Conservation (phyloP, 2,888 invertebrate species). For the Stenodema calcarata region DNA sequence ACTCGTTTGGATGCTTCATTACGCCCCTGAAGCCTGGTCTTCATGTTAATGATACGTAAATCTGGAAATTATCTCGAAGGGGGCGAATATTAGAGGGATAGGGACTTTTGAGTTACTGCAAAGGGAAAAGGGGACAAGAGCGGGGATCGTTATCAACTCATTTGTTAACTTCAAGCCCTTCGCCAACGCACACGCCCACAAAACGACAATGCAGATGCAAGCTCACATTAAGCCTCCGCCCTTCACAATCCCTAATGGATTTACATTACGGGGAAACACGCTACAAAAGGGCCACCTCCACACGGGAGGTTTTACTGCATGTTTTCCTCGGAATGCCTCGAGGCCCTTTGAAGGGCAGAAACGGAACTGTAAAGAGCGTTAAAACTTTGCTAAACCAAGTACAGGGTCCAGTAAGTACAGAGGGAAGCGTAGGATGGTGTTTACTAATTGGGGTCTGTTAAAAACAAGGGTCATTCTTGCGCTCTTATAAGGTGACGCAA, state of each 20-base stretch:
- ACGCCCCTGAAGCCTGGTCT: not conserved
- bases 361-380: not conserved
- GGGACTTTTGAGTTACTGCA: not conserved
- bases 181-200: not conserved
- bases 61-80: conserved; percentile 4
- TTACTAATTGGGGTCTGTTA: not conserved
- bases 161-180: conserved; percentile 37
- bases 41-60: conserved; percentile 1
- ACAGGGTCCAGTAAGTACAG: not conserved
- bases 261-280: conserved; percentile 28
- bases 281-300: not conserved
- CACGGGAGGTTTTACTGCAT: not conserved
- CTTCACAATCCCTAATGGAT: conserved; percentile 13
- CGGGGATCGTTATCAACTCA: conserved; percentile 36
- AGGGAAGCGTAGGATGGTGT: not conserved
- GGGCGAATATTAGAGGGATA: conserved; percentile 13
- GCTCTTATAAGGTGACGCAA: no score
- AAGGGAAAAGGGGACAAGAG: not conserved
- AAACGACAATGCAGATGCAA: conserved; percentile 21
- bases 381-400: not conserved
- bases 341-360: not conserved
- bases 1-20: not conserved
- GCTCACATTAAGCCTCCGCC: not conserved
- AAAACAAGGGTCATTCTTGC: not conserved
- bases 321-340: not conserved